phyloP scores from a whole-genome alignment of 2,113 vertebrate genomes.

The Grantiella picta region DNA sequence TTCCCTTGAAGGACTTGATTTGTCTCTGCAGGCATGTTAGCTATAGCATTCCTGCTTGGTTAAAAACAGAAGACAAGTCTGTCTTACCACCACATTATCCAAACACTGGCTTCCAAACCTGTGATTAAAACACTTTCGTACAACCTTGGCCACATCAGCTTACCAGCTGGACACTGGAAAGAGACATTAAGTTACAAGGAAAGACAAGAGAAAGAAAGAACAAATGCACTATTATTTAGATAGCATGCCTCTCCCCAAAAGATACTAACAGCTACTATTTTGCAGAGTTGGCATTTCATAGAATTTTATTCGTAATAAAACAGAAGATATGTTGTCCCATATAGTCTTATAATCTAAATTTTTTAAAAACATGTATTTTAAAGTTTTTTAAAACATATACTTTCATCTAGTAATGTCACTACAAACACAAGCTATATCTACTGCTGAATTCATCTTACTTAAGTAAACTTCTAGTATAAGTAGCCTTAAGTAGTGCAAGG shows the following conservation, averaged over 20 bases:
- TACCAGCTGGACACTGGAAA: background rate
- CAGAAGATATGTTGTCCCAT: background rate
- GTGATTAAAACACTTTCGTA: background rate
- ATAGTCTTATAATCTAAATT: background rate
- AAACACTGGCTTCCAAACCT: background rate
- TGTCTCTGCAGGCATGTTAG: background rate
- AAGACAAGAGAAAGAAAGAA: background rate
- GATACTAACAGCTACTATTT: background rate
- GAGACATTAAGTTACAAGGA: background rate
- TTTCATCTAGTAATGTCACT: background rate
- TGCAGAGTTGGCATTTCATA: background rate
- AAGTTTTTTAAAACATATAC: background rate
- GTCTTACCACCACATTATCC: background rate
- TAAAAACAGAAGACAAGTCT: background rate
- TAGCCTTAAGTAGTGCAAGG: background rate
- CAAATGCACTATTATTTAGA: background rate
- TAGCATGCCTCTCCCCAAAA: background rate
- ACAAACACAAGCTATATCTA: background rate
- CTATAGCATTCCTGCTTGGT: background rate
- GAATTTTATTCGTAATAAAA: background rate
- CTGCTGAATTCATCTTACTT: background rate
- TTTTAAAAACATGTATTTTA: background rate
- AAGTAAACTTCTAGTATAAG: background rate
- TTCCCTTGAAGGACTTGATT: background rate
- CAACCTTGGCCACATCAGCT: background rate